Conservation (phyloP, 2,113 vertebrate genomes). For the Thermophis baileyi region DNA sequence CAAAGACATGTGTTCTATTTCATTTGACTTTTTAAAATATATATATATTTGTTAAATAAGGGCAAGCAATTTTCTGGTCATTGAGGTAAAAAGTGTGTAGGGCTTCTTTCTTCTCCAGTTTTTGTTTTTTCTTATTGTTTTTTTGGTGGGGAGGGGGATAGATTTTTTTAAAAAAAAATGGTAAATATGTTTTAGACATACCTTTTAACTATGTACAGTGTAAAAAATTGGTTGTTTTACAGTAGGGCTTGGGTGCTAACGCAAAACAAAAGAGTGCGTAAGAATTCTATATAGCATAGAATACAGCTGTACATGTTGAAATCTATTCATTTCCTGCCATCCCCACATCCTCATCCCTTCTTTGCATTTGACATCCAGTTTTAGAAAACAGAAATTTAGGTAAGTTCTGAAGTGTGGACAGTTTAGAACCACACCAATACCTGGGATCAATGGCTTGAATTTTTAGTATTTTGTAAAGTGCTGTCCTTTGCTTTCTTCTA, state of each 20-base stretch:
- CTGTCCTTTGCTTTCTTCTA: background rate
- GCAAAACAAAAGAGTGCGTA: background rate
- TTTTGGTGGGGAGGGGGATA: background rate
- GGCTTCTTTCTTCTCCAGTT: background rate
- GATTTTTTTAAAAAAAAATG: no score
- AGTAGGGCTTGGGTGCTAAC: background rate
- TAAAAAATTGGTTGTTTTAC: background rate
- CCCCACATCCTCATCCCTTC: background rate
- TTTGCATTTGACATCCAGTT: background rate
- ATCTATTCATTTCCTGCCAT: background rate
- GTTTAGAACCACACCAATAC: background rate
- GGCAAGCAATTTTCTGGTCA: background rate
- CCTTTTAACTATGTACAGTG: no score
- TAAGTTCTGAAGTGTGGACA: background rate
- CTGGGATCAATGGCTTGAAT: background rate
- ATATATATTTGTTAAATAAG: background rate
- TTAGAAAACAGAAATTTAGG: background rate
- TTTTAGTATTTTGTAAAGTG: background rate
- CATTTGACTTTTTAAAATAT: no score
- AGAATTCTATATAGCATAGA: background rate
- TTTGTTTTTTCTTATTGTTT: no score
- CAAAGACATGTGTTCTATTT: background rate
- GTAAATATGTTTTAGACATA: no score
- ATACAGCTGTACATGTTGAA: background rate
- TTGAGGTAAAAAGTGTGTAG: background rate